Conservation (phyloP, 2,888 invertebrate genomes). For the Lycaena phlaeas region DNA sequence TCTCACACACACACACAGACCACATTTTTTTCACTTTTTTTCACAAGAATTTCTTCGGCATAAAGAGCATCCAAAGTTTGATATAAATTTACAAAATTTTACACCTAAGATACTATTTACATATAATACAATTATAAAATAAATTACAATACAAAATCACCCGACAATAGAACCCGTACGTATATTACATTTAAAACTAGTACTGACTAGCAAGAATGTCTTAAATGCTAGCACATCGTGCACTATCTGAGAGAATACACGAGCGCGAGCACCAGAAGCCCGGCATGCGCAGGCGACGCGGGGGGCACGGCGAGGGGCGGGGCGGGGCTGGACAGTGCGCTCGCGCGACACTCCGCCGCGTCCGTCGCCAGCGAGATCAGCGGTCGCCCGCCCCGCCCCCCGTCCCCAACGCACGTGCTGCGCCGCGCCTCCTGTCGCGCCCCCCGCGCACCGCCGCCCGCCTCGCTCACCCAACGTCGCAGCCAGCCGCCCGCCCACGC, state of each 20-base stretch:
- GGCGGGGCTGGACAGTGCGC: conserved; percentile 67
- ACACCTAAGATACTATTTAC: too few relatives aligned
- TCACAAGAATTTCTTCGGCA: too few relatives aligned
- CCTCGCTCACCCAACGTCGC: conserved; percentile 88
- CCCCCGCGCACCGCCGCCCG: conserved; percentile 72
- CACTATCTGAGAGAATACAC: not conserved
- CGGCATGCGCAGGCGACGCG: conserved; percentile 18
- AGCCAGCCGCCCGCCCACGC: conserved; percentile 91
- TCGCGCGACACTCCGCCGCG: conserved; percentile 83
- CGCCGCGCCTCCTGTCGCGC: conserved; percentile 32
- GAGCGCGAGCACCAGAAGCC: not conserved
- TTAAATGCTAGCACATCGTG: too few relatives aligned
- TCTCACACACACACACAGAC: too few relatives aligned
- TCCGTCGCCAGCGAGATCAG: conserved; percentile 80
- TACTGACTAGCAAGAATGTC: too few relatives aligned
- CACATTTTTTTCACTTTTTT: too few relatives aligned
- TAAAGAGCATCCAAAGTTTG: too few relatives aligned
- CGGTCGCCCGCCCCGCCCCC: conserved; percentile 45
- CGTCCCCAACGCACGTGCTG: conserved; percentile 33
- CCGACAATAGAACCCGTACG: too few relatives aligned
- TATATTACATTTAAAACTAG: too few relatives aligned
- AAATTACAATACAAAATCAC: too few relatives aligned
- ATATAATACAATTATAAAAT: too few relatives aligned
- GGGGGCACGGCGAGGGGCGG: conserved; percentile 17
- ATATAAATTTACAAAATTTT: too few relatives aligned